These are phyloP conservation scores for Nothoprocta pentlandii DNA, from an alignment of 2,113 vertebrate species.

Conservation along the genomic window DNA sequence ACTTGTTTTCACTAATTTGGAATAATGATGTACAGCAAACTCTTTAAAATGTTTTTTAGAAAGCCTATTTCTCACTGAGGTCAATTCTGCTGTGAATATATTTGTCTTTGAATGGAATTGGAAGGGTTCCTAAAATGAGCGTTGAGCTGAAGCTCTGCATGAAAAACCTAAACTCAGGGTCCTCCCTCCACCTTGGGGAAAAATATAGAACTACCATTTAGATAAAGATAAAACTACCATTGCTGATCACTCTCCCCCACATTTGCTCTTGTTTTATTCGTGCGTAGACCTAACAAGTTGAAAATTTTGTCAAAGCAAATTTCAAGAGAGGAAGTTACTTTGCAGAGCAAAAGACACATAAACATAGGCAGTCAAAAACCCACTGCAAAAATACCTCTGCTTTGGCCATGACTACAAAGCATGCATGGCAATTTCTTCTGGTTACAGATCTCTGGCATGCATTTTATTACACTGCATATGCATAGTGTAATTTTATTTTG, in stretches of 20 bases:
- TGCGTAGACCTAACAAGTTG: not conserved
- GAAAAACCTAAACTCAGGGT: not conserved
- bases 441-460: not conserved
- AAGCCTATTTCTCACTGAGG: not conserved
- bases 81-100: not conserved
- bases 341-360: not conserved
- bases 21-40: not conserved
- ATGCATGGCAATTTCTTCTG: slow-evolving; percentile 2
- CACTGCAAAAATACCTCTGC: slow-evolving; percentile 27
- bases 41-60: not conserved
- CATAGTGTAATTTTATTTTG: slow-evolving; percentile 46
- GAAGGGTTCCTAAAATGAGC: not conserved
- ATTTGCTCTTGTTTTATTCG: not conserved
- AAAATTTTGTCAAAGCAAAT: slow-evolving; percentile 11
- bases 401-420: slow-evolving; percentile 20
- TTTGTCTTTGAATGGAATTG: not conserved
- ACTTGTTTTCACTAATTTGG: not conserved
- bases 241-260: not conserved
- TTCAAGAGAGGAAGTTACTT: slow-evolving; percentile 9
- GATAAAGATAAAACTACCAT: not conserved
- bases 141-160: not conserved
- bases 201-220: not conserved
- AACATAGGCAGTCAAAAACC: not conserved
- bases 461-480: slow-evolving; percentile 30
- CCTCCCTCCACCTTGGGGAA: not conserved